Evolutionary conservation across 2,113 vertebrate genomes (phyloP).

Genomic region (Nothocercus julius): DNA sequence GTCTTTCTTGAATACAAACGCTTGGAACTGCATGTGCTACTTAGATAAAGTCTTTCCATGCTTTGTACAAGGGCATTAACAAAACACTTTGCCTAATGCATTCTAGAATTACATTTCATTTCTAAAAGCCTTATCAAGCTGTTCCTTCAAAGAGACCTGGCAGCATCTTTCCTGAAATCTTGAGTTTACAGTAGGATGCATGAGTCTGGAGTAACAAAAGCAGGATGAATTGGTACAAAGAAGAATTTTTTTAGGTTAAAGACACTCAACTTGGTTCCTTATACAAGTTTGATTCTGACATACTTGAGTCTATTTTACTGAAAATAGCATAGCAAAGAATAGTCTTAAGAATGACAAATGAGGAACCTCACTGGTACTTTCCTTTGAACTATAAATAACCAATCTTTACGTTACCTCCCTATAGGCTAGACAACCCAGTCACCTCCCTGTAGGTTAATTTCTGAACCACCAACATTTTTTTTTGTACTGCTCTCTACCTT

Average conservation of each 20-base stretch:
- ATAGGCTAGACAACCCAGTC: neutral
- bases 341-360: neutral
- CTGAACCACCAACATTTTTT: neutral
- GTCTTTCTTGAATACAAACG: neutral
- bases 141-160: neutral
- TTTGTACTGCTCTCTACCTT: neutral
- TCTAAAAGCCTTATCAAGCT: neutral
- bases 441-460: neutral
- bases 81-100: neutral
- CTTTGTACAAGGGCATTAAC: neutral
- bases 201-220: neutral
- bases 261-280: neutral
- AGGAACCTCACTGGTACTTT: neutral
- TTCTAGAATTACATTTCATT: slow-evolving; percentile 4
- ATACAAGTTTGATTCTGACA: neutral
- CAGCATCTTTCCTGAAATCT: neutral
- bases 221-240: neutral
- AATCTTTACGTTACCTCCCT: neutral
- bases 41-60: neutral
- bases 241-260: neutral
- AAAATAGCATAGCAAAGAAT: neutral
- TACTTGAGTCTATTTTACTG: neutral
- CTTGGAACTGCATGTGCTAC: neutral
- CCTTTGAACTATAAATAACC: neutral
- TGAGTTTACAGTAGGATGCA: neutral